These are phyloP conservation scores for Lepidothrix coronata DNA, from an alignment of 2,113 vertebrate species.

Conservation along the genomic window DNA sequence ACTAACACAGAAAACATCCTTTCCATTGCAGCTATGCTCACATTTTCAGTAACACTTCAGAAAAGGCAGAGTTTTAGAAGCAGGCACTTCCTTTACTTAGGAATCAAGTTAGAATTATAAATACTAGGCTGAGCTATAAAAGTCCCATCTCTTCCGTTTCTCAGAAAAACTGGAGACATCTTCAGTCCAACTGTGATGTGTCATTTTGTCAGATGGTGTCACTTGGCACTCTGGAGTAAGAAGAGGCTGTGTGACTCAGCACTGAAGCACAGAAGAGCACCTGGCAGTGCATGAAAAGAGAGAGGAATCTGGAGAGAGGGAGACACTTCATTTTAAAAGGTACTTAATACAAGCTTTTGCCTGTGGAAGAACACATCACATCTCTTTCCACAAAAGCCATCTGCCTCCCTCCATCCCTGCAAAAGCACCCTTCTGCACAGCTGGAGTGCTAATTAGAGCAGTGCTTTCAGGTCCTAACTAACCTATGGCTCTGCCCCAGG, in stretches of 20 bases:
- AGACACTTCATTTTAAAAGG: background rate
- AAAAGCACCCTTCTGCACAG: background rate
- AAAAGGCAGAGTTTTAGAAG: background rate
- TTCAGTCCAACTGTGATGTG: background rate
- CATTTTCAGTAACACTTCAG: background rate
- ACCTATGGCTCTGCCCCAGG: background rate
- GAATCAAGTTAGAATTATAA: background rate
- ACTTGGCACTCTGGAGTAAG: background rate
- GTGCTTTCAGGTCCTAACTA: background rate
- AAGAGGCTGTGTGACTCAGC: slow-evolving; percentile 11
- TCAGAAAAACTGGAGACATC: background rate
- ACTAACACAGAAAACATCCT: background rate
- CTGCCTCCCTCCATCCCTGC: background rate
- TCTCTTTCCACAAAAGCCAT: background rate
- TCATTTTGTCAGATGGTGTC: slow-evolving; percentile 28
- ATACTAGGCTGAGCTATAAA: background rate
- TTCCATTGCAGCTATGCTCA: background rate
- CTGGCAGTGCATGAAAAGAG: background rate
- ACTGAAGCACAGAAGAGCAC: background rate
- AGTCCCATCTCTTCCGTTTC: background rate
- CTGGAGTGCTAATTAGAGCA: background rate
- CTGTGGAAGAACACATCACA: background rate
- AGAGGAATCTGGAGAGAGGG: background rate
- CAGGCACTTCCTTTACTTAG: background rate
- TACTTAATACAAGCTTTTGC: background rate